Evolutionary conservation across 2,113 vertebrate genomes (phyloP), one percentile per base, ranked within the genome.

Genomic region (Platycercus adscitus): DNA sequence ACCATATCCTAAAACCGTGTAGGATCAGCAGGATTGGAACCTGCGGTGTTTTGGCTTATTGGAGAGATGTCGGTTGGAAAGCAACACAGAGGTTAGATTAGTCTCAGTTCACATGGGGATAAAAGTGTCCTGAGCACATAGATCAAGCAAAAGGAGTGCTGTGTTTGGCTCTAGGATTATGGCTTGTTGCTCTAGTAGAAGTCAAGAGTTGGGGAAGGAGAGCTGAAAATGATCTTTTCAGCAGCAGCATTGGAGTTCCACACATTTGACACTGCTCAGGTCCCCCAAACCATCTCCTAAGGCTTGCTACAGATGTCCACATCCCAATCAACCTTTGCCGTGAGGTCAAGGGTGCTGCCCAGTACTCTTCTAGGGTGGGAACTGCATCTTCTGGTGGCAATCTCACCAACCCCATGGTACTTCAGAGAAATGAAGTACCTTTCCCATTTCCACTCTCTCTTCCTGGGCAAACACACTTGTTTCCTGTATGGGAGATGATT

Each of bases 241-340:
- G 52, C 69, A 80, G 37, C 46, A 79, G 28, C 44, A 69, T 43
- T 25, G 13, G 50, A 4, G 1, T 33, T 17, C 9, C 26, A 7
- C 7, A 4, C 1, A 5, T 66, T 2, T 61, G 24, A 20, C n/a
- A 6, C 4, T 37, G 66, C 19, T 44, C 3, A 3, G 19, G 33
- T 7, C 1, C 31, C 63, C 44, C 31, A 50, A 13, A 6, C 0
- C 43, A 39, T 20, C 50, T 37, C 35, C 26, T 24, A 6, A 37
- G 53, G 24, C n/a, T 79, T 2, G 0, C 33, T 50, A 0, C 0
- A 25, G 70, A 6, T 31, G 26, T 41, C 43, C 50, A 4, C 33
- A 43, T 84, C 46, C 60, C 50, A 56, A 11, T 5, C 33, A 35
- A 6, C 31, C 25, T 25, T 3, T 41, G 37, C 35, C 28, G 2